Percentiles rank a stretch among this genome's conserved stretches.
Evolutionary conservation across 2,797 vertebrate species (phyloP).

Genomic region (Notolepis coatsorum): DNA sequence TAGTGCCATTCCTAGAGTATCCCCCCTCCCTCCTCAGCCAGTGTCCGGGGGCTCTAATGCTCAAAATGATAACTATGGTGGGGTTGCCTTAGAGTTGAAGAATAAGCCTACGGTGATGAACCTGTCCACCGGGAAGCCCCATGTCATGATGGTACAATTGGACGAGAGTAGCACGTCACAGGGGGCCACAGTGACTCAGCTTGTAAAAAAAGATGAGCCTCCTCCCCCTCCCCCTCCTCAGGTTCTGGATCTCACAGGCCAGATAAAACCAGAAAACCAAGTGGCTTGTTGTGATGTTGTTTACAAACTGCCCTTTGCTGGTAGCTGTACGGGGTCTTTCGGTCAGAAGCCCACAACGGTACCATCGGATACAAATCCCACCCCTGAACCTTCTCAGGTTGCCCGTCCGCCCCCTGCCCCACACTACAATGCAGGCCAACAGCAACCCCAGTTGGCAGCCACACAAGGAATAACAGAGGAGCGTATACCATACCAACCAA

Average conservation of each 20-base stretch:
- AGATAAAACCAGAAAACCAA: conserved; percentile 92
- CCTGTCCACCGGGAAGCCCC: conserved; percentile 88
- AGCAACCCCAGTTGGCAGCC: conserved; percentile 72
- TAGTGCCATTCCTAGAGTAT: conserved; percentile 83
- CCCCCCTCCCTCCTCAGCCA: conserved; percentile 81
- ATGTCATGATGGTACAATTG: conserved; percentile 96
- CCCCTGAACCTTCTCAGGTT: conserved; percentile 72
- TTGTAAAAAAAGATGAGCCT: conserved; percentile 88
- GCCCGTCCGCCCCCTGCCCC: conserved; percentile 68
- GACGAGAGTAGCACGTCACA: conserved; percentile 84
- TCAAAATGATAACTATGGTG: conserved; percentile 84
- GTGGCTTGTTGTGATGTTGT: conserved; percentile 97
- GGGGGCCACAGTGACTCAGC: conserved; percentile 86
- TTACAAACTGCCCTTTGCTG: conserved; percentile 95
- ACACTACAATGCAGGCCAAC: conserved; percentile 75
- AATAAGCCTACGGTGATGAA: conserved; percentile 87
- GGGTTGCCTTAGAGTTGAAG: conserved; percentile 89
- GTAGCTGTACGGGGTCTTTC: conserved; percentile 91
- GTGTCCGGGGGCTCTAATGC: conserved; percentile 68
- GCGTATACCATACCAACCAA: conserved; percentile 79
- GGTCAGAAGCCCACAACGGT: conserved; percentile 85
- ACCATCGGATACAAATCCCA: conserved; percentile 82
- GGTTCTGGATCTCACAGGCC: conserved; percentile 93
- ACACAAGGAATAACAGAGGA: conserved; percentile 75
- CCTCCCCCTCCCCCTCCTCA: conserved; percentile 71